Percentiles rank a stretch among this genome's conserved stretches.
Evolutionary conservation across 2,888 invertebrate species (phyloP).

Genomic region (Eumacrocentrus americanus): DNA sequence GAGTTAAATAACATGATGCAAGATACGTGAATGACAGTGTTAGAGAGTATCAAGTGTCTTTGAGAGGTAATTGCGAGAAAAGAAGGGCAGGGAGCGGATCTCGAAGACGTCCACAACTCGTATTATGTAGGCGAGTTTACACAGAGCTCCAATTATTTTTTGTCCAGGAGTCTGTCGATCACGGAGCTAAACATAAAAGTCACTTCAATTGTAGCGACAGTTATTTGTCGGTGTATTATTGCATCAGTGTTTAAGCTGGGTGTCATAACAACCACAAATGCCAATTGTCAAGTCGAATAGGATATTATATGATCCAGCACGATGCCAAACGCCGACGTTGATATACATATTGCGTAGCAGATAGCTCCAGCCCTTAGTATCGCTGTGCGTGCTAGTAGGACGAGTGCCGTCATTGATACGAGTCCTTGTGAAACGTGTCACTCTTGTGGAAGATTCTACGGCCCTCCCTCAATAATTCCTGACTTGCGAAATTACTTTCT

Average conservation of each 20-base stretch:
- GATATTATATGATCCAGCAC: background rate
- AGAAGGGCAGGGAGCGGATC: background rate
- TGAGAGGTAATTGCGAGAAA: background rate
- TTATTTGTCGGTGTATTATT: no score
- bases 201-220: background rate
- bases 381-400: conserved; percentile 68
- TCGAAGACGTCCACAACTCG: no score
- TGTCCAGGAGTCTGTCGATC: background rate
- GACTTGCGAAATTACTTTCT: conserved; percentile 78
- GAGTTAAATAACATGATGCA: background rate
- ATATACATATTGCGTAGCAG: background rate
- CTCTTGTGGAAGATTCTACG: conserved; percentile 75
- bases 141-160: background rate
- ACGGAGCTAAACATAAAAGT: background rate
- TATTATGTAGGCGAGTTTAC: background rate
- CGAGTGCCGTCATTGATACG: conserved; percentile 77
- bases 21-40: background rate
- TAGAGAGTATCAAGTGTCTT: background rate
- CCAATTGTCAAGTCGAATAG: no score
- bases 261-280: no score
- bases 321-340: background rate
- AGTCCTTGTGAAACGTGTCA: conserved; percentile 77
- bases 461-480: conserved; percentile 64
- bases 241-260: no score
- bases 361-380: conserved; percentile 52